Evolutionary conservation across 2,113 vertebrate species (phyloP), one percentile per base, ranked within the genome.

Genomic region (Mobula birostris): DNA sequence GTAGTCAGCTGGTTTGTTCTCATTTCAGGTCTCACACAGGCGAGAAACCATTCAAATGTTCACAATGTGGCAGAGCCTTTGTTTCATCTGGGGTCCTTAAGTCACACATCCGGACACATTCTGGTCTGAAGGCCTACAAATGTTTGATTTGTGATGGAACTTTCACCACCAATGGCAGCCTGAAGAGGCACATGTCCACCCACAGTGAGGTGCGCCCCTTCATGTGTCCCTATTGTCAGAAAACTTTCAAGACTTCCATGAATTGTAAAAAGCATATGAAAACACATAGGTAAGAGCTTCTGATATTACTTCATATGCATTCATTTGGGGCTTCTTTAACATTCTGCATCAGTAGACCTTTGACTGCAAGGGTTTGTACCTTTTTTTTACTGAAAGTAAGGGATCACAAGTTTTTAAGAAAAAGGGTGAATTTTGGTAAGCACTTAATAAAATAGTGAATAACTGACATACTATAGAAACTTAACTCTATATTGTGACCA

Each of bases 261-360:
- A 99, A 99, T 95, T 99, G 99, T 96, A 98, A 98, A 96, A 99
- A 99, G 94, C 99, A 99, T 96, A 99, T 99, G 99, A 99, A 99
- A 95, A 99, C 99, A 7, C 99, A 99, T 94, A 98, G 98, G 99
- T 98, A 94, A 29, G 96, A 93, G 32, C 9, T 56, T 93, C 29
- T 74, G 36, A 93, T 6, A 24, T 93, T 0, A 74, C 11, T 48
- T 74, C 7, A 19, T 27, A 66, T 32, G 14, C 85, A 6, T 66
- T 66, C 48, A 48, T 48, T 48, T 48, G 3, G 48, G 48, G 48
- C 48, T 48, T 48, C 48, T 48, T 48, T 48, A 48, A 48, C 48
- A 48, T 48, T 48, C 48, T 48, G 48, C 48, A 48, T 48, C 1
- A 48, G 48, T 48, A 48, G 48, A 48, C 48, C 48, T 48, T 2